phyloP scores from a whole-genome alignment of 2,888 invertebrate species.

The Pyrochroa serraticornis region DNA sequence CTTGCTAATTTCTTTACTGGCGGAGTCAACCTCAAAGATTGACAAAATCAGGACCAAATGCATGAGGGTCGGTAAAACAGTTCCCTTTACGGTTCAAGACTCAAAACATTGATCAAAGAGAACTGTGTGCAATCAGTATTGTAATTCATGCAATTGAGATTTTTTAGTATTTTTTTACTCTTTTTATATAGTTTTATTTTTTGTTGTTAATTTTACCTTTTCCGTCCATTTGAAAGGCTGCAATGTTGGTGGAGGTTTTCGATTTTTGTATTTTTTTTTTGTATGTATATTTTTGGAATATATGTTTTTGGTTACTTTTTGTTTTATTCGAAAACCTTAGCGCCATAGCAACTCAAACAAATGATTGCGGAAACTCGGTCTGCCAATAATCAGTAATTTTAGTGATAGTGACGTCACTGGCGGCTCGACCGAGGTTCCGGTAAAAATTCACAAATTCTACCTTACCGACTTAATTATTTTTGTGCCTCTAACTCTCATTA shows the following conservation, averaged over 20 bases:
- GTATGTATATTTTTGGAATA: constrained; percentile 32
- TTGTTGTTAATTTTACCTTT: constrained; percentile 1
- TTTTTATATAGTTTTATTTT: neutral
- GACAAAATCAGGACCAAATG: constrained; percentile 1
- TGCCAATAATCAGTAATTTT: too few relatives aligned
- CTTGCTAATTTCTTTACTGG: constrained; percentile 58
- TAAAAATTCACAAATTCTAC: constrained; percentile 36
- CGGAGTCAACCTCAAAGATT: constrained; percentile 51
- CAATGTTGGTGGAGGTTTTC: constrained; percentile 40
- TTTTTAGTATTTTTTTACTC: constrained; percentile 2
- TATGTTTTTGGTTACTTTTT: constrained; percentile 26
- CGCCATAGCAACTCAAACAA: too few relatives aligned
- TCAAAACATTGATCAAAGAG: neutral
- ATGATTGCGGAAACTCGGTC: neutral
- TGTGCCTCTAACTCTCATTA: too few relatives aligned
- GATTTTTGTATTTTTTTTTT: constrained; percentile 34
- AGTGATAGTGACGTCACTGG: neutral
- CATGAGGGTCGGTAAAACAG: too few relatives aligned
- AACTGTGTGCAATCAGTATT: neutral
- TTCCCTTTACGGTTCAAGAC: neutral
- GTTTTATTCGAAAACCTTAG: constrained; percentile 26
- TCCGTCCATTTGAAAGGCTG: constrained; percentile 26
- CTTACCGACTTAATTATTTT: too few relatives aligned
- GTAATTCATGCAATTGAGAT: neutral
- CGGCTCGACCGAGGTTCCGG: neutral